Evolutionary conservation across 2,797 vertebrate genomes (phyloP).

Genomic region (Ciconia nigra): DNA sequence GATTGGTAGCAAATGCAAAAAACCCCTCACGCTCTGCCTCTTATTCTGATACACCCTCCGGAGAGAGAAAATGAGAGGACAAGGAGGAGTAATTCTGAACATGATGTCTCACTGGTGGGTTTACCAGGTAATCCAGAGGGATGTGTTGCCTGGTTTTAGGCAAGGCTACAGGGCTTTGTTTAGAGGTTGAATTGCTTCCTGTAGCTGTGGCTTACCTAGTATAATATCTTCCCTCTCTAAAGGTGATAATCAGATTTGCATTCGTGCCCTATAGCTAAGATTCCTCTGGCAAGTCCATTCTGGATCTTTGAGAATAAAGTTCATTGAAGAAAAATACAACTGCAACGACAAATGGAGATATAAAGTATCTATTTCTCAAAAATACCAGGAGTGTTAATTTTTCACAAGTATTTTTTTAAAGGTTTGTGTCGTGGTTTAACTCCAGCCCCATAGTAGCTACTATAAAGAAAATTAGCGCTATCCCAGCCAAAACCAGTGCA

Average conservation of each 20-base stretch:
- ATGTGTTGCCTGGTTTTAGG: background rate
- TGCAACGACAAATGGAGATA: background rate
- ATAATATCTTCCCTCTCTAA: background rate
- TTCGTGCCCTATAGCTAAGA: background rate
- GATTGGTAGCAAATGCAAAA: background rate
- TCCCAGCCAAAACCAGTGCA: too few relatives aligned
- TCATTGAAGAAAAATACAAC: background rate
- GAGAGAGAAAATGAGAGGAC: background rate
- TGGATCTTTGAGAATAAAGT: background rate
- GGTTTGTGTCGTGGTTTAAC: too few relatives aligned
- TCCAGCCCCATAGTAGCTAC: too few relatives aligned
- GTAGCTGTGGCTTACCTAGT: background rate
- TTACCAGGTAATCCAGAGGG: background rate
- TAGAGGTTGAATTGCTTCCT: background rate
- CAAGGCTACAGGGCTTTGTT: background rate
- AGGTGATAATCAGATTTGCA: background rate
- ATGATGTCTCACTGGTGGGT: background rate
- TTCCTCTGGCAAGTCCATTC: background rate
- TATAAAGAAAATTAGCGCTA: too few relatives aligned
- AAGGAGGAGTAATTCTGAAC: background rate
- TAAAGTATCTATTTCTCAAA: background rate
- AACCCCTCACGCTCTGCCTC: background rate
- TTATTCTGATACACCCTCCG: background rate
- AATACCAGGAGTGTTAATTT: background rate
- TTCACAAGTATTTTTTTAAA: background rate